Evolutionary conservation across 2,113 vertebrate genomes (phyloP).

Genomic region (Sarotherodon lohbergeri): DNA sequence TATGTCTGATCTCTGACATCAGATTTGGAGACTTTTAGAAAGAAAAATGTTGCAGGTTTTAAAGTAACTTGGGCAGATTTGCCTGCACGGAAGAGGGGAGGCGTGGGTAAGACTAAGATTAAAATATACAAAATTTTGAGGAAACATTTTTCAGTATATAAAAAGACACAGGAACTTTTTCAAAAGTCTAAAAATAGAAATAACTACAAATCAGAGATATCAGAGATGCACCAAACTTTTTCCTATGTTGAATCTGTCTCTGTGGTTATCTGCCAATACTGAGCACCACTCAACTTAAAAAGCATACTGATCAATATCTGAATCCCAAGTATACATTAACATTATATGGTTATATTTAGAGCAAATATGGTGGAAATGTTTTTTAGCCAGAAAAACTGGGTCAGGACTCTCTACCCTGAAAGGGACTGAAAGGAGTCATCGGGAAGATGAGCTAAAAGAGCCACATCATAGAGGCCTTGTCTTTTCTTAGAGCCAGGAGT

Average conservation of each 20-base stretch:
- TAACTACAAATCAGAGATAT: not conserved
- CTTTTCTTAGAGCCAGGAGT: fast-evolving
- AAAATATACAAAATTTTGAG: not conserved
- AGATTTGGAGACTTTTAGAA: not conserved
- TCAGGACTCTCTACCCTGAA: not conserved
- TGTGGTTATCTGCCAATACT: not conserved
- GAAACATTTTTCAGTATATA: not conserved
- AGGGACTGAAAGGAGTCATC: not conserved
- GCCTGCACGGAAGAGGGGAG: not conserved
- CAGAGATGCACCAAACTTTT: not conserved
- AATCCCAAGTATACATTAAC: not conserved
- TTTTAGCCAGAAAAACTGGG: fast-evolving
- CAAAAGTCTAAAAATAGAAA: not conserved
- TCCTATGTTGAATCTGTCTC: not conserved
- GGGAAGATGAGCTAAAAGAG: not conserved
- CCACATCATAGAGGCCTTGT: not conserved
- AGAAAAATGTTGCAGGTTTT: not conserved
- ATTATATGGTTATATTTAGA: not conserved
- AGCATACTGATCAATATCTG: not conserved
- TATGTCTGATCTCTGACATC: not conserved
- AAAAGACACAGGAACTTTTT: not conserved
- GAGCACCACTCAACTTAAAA: not conserved
- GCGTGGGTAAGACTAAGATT: not conserved
- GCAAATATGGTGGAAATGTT: not conserved
- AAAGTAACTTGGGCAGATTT: not conserved